A percentile compares a stretch with the other conserved stretches of the same genome.
Evolutionary conservation across 1,140 invertebrate genomes (phyloP).

Genomic region (Pentalonia nigronervosa): DNA sequence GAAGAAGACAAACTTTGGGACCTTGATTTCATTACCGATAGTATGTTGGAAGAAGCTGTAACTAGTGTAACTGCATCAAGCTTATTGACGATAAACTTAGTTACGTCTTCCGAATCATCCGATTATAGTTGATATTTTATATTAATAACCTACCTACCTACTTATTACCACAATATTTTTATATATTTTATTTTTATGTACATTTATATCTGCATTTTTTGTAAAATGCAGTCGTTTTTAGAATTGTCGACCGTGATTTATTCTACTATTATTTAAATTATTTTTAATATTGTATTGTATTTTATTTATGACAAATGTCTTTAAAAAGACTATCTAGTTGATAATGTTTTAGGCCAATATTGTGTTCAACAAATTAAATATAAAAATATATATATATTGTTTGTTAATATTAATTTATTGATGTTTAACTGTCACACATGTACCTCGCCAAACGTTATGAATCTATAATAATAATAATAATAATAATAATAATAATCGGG

Average conservation of each 20-base stretch:
- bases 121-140: not conserved
- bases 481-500: too few relatives aligned
- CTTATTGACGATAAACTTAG: not conserved
- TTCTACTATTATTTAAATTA: not conserved
- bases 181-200: not conserved
- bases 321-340: not conserved
- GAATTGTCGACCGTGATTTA: too few relatives aligned
- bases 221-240: too few relatives aligned
- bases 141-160: not conserved
- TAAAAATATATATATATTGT: too few relatives aligned
- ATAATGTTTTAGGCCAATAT: not conserved
- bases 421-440: not conserved
- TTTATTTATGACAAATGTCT: not conserved
- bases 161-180: not conserved
- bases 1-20: not conserved
- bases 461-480: not conserved
- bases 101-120: not conserved
- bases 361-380: not conserved
- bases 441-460: not conserved
- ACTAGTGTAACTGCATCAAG: not conserved
- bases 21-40: not conserved
- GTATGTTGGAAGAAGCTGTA: not conserved
- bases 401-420: not conserved
- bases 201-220: not conserved
- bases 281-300: not conserved